Evolutionary conservation across 2,888 invertebrate species (phyloP).

Genomic region (Tromatobia lineatoria): DNA sequence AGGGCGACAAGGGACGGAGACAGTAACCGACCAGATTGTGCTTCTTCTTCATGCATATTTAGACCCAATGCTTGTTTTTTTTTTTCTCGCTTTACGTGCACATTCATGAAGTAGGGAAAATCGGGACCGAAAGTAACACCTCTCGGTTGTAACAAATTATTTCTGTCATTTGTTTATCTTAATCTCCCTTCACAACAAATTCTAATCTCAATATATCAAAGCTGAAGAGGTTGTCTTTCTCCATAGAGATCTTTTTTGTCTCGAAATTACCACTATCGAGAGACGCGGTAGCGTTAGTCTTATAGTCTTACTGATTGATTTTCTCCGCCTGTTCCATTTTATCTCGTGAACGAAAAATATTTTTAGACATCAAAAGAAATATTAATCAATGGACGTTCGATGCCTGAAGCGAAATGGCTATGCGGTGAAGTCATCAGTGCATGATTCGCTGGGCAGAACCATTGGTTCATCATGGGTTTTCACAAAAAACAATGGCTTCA

Average conservation of each 20-base stretch:
- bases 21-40: background rate
- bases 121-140: too few relatives aligned
- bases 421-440: too few relatives aligned
- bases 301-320: background rate
- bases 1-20: background rate
- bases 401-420: too few relatives aligned
- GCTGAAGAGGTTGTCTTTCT: background rate
- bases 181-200: background rate
- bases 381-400: background rate
- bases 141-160: too few relatives aligned
- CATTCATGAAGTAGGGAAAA: conserved; percentile 10
- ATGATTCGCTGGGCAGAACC: too few relatives aligned
- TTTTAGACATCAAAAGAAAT: background rate
- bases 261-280: too few relatives aligned
- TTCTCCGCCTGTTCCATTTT: background rate
- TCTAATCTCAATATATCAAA: background rate
- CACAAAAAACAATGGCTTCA: too few relatives aligned
- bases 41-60: conserved; percentile 20
- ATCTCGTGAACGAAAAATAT: background rate
- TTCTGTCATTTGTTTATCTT: background rate
- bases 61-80: background rate
- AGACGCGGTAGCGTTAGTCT: too few relatives aligned
- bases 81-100: background rate
- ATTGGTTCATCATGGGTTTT: too few relatives aligned
- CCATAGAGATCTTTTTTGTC: background rate